Evolutionary conservation across 1,140 invertebrate species (phyloP).

Genomic region (Antheraea pernyi): DNA sequence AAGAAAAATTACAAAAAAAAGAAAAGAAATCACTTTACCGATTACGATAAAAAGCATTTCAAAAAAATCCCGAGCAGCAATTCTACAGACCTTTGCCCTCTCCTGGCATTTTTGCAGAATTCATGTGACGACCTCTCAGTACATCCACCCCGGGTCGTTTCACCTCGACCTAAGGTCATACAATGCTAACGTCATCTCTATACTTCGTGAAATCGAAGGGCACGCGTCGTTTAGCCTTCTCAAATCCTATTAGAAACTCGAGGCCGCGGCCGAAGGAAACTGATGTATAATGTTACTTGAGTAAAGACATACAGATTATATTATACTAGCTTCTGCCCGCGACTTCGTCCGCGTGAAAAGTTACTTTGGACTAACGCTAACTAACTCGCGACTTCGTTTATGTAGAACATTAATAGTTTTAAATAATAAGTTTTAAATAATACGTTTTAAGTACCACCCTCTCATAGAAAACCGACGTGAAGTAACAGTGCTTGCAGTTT

Average conservation of each 20-base stretch:
- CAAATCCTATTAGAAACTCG: background rate
- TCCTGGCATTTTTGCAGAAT: background rate
- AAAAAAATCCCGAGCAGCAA: background rate
- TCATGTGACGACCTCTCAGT: background rate
- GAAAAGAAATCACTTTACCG: background rate
- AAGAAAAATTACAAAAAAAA: background rate
- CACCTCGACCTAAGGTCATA: background rate
- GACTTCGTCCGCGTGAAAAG: no score
- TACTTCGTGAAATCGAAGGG: background rate
- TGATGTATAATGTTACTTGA: background rate
- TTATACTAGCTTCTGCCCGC: no score
- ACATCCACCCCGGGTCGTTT: background rate
- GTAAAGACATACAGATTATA: background rate
- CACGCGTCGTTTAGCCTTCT: background rate
- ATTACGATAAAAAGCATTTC: background rate
- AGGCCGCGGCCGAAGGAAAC: background rate
- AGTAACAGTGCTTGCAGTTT: no score
- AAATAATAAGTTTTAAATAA: no score
- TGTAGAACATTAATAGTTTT: no score
- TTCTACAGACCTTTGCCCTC: background rate
- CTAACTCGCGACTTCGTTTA: no score
- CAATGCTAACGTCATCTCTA: constrained; percentile 1
- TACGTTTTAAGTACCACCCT: no score
- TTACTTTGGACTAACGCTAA: no score
- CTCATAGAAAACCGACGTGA: no score